Evolutionary conservation across 1,140 invertebrate genomes (phyloP).

Genomic region (Caenorhabditis latens): DNA sequence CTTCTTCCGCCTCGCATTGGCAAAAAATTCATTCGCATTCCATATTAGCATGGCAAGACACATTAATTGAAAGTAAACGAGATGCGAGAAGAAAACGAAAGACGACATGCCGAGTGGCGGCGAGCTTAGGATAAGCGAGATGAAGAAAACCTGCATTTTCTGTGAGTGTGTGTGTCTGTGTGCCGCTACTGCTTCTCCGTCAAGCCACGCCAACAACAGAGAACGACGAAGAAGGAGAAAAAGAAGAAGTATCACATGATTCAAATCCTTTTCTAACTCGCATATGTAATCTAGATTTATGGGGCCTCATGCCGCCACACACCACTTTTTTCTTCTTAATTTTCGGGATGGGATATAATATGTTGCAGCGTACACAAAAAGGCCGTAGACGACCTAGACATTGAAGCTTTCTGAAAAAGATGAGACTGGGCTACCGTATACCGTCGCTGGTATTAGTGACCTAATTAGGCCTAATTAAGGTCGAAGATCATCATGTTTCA

Average conservation of each 20-base stretch:
- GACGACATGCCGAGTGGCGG: slow-evolving; percentile 18
- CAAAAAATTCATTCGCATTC: slow-evolving; percentile 41
- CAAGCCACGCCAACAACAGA: not conserved
- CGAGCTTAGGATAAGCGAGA: not conserved
- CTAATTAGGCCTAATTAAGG: no score
- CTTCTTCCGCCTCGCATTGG: not conserved
- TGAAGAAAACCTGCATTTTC: slow-evolving; percentile 51
- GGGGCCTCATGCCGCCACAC: not conserved
- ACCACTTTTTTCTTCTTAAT: not conserved
- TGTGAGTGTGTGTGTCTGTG: not conserved
- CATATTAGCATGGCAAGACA: slow-evolving; percentile 52
- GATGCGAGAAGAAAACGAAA: slow-evolving; percentile 47
- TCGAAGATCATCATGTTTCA: no score
- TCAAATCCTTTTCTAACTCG: slow-evolving; percentile 47
- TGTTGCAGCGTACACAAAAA: no score
- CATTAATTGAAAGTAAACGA: slow-evolving; percentile 56
- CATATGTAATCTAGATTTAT: slow-evolving; percentile 45
- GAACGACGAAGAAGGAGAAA: slow-evolving; percentile 37
- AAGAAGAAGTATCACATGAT: slow-evolving; percentile 52
- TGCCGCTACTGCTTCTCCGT: not conserved
- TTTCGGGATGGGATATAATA: no score
- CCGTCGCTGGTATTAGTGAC: no score
- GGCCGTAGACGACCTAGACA: no score
- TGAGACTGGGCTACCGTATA: no score
- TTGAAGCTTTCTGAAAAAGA: no score